Percentiles rank a stretch among this genome's conserved stretches.
These are phyloP conservation scores for Rana temporaria DNA, from an alignment of 2,113 vertebrate species.

Conservation along the genomic window DNA sequence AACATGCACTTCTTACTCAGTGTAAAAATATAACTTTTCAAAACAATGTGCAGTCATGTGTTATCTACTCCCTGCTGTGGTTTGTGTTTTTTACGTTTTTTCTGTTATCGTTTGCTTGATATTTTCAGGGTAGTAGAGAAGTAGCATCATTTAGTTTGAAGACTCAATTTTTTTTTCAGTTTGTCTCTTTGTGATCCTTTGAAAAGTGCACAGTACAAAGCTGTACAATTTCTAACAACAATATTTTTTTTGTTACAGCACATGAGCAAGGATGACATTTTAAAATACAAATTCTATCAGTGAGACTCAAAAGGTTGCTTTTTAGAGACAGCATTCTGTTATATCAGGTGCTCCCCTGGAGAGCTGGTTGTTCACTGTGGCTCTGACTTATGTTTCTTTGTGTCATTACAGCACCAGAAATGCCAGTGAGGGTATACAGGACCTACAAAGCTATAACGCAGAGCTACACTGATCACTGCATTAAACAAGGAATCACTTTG, in stretches of 20 bases:
- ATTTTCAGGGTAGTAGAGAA: neutral
- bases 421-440: slow-evolving; percentile 8
- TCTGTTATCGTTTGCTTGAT: neutral
- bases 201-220: slow-evolving; percentile 19
- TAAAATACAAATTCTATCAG: slow-evolving; percentile 58
- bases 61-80: too few species aligned
- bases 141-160: slow-evolving; percentile 14
- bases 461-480: neutral
- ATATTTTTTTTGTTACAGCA: slow-evolving; percentile 37
- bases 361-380: slow-evolving; percentile 1
- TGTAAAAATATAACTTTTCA: too few species aligned
- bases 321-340: slow-evolving; percentile 62
- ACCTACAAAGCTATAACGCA: neutral
- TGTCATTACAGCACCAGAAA: slow-evolving; percentile 44
- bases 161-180: neutral
- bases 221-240: slow-evolving; percentile 14
- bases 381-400: slow-evolving; percentile 51
- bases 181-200: slow-evolving; percentile 31
- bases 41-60: neutral
- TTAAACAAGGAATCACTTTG: neutral
- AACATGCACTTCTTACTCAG: too few species aligned
- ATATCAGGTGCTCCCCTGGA: slow-evolving; percentile 19
- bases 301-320: slow-evolving; percentile 60
- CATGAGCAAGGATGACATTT: slow-evolving; percentile 52
- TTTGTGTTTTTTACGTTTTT: too few species aligned